These are phyloP conservation scores for Paradisaea rubra DNA, from an alignment of 2,113 vertebrate genomes.

Conservation along the genomic window DNA sequence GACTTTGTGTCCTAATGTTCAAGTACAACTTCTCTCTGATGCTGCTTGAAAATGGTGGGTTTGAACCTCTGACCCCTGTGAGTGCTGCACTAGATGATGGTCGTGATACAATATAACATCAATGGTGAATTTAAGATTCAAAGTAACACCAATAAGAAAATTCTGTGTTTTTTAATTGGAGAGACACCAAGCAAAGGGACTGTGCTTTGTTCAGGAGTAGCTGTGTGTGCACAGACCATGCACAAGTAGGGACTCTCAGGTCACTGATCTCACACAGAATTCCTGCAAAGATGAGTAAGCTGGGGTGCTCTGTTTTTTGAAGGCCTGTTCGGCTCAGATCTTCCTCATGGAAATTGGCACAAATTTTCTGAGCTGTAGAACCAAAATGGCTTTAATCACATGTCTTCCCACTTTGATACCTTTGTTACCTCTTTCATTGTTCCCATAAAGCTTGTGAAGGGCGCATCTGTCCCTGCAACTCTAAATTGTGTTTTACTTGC, in stretches of 20 bases:
- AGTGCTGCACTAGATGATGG: not conserved
- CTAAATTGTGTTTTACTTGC: not conserved
- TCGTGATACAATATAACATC: accelerated
- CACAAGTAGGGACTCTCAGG: accelerated
- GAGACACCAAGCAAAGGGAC: not conserved
- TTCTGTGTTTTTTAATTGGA: not conserved
- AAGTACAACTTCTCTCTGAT: not conserved
- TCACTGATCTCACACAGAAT: not conserved
- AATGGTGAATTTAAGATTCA: not conserved
- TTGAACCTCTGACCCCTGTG: not conserved
- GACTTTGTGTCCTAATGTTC: not conserved
- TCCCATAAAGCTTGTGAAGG: not conserved
- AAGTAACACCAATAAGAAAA: not conserved
- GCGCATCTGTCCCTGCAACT: not conserved
- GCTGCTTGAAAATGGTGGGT: not conserved
- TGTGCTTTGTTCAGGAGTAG: not conserved
- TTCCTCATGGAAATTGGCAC: not conserved
- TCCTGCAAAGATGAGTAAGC: not conserved
- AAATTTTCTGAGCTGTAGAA: not conserved
- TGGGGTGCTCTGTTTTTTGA: not conserved
- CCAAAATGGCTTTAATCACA: not conserved
- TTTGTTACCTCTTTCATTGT: not conserved
- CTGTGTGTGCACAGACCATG: not conserved
- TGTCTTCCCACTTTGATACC: not conserved
- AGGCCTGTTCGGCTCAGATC: not conserved